Conservation (phyloP, 1,140 invertebrate genomes). For the Danaus melanippus region DNA sequence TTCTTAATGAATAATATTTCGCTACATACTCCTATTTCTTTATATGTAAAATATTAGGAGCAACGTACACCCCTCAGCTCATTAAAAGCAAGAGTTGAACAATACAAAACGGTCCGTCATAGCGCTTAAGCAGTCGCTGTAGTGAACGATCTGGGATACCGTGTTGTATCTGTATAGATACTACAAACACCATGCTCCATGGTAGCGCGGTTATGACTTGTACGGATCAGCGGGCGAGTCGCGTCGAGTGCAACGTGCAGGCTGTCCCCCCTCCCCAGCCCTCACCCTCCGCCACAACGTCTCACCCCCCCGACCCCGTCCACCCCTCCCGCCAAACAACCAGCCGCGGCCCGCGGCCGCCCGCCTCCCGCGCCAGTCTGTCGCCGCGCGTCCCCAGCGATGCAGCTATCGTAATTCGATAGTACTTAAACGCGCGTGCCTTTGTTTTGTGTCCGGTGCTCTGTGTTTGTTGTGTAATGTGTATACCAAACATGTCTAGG, state of each 20-base stretch:
- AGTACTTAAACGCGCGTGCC: constrained; percentile 43
- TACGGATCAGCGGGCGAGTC: constrained; percentile 33
- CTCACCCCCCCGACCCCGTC: too few species aligned
- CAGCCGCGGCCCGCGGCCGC: constrained; percentile 12
- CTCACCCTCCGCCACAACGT: constrained; percentile 1
- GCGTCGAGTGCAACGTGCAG: constrained; percentile 58
- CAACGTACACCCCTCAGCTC: neutral
- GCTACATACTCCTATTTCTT: too few species aligned
- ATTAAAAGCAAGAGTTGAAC: constrained; percentile 16
- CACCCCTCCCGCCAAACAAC: too few species aligned
- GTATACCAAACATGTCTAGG: constrained; percentile 45
- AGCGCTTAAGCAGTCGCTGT: constrained; percentile 4
- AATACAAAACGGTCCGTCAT: constrained; percentile 11
- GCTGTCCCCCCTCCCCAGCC: constrained; percentile 53
- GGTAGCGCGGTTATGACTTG: constrained; percentile 15
- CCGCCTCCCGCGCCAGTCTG: constrained; percentile 55
- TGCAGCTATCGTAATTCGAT: constrained; percentile 45
- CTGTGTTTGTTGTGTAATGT: constrained; percentile 34
- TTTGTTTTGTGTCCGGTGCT: constrained; percentile 57
- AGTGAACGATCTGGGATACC: constrained; percentile 18
- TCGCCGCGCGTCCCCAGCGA: constrained; percentile 59
- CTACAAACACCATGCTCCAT: constrained; percentile 14
- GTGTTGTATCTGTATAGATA: constrained; percentile 19
- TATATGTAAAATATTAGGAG: neutral
- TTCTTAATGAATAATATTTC: too few species aligned